Evolutionary conservation across 2,797 vertebrate genomes (phyloP).

Genomic region (Intellagama lesueurii): DNA sequence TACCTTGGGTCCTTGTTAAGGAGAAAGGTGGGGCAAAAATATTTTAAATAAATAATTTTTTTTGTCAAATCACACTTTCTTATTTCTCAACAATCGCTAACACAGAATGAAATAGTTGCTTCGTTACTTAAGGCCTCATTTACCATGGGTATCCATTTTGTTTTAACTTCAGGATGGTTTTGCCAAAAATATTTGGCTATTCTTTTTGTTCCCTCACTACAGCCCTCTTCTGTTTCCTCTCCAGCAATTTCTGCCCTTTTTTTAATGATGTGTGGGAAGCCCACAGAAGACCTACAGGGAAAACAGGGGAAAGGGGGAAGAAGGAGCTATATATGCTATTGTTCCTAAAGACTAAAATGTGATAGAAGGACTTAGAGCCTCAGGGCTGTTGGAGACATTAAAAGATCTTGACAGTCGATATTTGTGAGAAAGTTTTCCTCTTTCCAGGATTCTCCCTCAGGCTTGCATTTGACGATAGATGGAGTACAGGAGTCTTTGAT

Average conservation of each 20-base stretch:
- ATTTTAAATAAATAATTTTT: no score
- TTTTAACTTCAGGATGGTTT: neutral
- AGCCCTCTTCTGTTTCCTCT: neutral
- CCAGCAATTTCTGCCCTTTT: neutral
- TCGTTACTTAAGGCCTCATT: neutral
- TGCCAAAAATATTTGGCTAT: neutral
- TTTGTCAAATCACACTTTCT: slow-evolving; percentile 6
- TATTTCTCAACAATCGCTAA: neutral
- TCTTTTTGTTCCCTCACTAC: neutral
- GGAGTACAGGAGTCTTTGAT: slow-evolving; percentile 13
- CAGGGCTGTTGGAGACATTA: slow-evolving; percentile 15
- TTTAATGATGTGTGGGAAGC: slow-evolving; percentile 4
- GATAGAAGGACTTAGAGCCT: slow-evolving; percentile 14
- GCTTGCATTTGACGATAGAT: slow-evolving; percentile 27
- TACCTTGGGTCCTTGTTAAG: no score
- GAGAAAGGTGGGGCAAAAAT: no score
- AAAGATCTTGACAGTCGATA: slow-evolving; percentile 26
- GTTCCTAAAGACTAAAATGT: slow-evolving; percentile 13
- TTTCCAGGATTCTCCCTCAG: slow-evolving; percentile 34
- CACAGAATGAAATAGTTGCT: neutral
- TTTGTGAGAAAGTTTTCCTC: slow-evolving; percentile 32
- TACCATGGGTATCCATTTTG: neutral
- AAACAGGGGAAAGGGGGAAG: neutral
- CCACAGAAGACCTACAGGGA: neutral
- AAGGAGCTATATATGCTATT: neutral